Base-by-base conservation (phyloP, 1,140 invertebrate species). In the Gryon sp. region DNA sequence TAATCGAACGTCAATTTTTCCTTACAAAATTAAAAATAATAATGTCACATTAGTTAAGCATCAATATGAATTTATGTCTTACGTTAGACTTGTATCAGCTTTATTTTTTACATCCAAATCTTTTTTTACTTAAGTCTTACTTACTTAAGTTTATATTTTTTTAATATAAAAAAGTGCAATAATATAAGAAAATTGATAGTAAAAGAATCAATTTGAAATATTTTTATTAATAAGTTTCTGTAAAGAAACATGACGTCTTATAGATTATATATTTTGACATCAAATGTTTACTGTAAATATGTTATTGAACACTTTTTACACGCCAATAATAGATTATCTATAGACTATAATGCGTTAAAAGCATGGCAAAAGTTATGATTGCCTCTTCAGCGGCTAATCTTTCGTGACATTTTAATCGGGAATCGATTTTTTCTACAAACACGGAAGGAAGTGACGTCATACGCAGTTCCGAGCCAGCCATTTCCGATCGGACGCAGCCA, bases 401-500 rank as follows among this genome's bases (percentile, higher is more conserved):
- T 69, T 69, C 50, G 53, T 34, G 41, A 52, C 15, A 20, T 63
- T 41, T 62, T 69, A 65, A 78, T 52, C 60, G 38, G 38, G 20
- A 34, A 76, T 76, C 63, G 69, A 69, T 74, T 69, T 50, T 57
- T 16, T 7, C 46, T 7, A 14, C 24, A 24, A 57, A 32, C 2
- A 7, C 50, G 76, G 70, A 70, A 78, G 76, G 70, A 66, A 78
- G 60, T 46, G 53, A 74, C 76, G 76, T 72, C 65, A 60, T 41
- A 65, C 62, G 70, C 50, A 32, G 22, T 69, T 69, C 68, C 60
- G 66, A 43, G 48, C 53, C 20, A 62, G 32, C 60, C 52, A 52
- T 76, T 79, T 79, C 77, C 77, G 72, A 76, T 66, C 77, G 72
- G 66, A 76, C 32, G 36, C 69, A 48, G 40, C 32, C 50, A 50